Evolutionary conservation across 2,797 vertebrate species (phyloP).

Genomic region (Pteronotus mesoamericanus): DNA sequence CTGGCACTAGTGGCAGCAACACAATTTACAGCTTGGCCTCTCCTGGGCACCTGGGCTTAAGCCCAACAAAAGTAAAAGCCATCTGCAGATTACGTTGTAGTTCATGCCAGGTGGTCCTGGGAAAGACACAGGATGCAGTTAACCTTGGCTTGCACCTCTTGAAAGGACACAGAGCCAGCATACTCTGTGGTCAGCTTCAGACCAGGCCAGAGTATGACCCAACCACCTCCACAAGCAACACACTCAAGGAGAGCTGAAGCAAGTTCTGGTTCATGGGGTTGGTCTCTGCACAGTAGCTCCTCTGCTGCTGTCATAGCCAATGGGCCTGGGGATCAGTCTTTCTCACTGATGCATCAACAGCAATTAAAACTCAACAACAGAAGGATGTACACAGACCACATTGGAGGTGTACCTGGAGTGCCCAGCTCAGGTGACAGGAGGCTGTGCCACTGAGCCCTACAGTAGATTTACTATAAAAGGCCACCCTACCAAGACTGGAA

Average conservation of each 20-base stretch:
- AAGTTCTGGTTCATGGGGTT: background rate
- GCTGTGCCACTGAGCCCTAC: background rate
- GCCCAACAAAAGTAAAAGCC: background rate
- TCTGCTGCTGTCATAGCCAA: background rate
- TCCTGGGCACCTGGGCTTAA: too few relatives aligned
- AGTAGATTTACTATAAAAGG: background rate
- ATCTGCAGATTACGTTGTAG: background rate
- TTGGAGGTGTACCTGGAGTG: background rate
- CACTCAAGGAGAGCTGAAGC: background rate
- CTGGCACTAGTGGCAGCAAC: background rate
- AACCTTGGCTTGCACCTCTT: background rate
- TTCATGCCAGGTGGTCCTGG: background rate
- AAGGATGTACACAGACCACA: background rate
- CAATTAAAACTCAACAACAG: background rate
- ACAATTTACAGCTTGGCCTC: background rate
- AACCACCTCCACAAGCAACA: background rate
- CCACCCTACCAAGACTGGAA: background rate
- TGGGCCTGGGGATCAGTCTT: background rate
- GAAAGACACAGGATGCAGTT: background rate
- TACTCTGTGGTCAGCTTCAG: background rate
- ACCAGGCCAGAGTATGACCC: background rate
- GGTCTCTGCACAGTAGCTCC: background rate
- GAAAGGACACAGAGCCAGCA: background rate
- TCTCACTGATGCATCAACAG: background rate
- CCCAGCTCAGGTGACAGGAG: background rate